Conservation (phyloP, 1,140 invertebrate genomes). For the Zaprionus kolodkinae region DNA sequence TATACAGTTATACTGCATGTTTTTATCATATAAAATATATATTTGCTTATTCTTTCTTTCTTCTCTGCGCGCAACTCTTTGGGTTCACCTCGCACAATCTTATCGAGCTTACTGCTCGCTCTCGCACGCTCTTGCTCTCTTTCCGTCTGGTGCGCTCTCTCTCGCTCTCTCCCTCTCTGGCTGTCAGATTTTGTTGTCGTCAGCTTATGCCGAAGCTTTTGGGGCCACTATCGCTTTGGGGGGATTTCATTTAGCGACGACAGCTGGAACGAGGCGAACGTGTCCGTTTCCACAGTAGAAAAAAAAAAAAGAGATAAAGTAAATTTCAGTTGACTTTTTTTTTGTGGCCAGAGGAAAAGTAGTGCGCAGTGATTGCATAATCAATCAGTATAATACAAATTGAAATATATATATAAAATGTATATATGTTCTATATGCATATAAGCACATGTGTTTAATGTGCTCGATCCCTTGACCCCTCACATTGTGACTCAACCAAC, state of each 20-base stretch:
- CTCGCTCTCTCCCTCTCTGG: conserved; percentile 2
- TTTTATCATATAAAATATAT: not conserved
- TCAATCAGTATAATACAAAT: conserved; percentile 12
- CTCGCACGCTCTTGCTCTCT: not conserved
- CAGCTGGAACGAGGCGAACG: conserved; percentile 41
- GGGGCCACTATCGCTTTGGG: conserved; percentile 4
- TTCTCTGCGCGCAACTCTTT: not conserved
- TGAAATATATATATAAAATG: conserved; percentile 1
- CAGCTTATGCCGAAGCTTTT: conserved; percentile 28
- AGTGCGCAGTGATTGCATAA: conserved; percentile 60
- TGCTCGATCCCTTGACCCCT: conserved; percentile 13
- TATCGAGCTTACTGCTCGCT: not conserved
- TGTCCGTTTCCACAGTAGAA: conserved; percentile 12
- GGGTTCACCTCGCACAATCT: not conserved
- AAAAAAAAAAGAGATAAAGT: not conserved
- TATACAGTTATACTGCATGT: not conserved
- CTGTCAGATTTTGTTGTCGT: conserved; percentile 10
- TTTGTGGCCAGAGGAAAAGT: conserved; percentile 24
- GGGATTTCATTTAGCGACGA: conserved; percentile 55
- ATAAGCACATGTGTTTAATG: conserved; percentile 19
- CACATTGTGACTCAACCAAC: conserved; percentile 24
- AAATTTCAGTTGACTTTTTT: conserved; percentile 35
- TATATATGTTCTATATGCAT: conserved; percentile 9
- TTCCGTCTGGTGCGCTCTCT: not conserved
- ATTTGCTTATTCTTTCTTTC: too few relatives aligned